Evolutionary conservation across 2,888 invertebrate species (phyloP).

Genomic region (Axea sp.): DNA sequence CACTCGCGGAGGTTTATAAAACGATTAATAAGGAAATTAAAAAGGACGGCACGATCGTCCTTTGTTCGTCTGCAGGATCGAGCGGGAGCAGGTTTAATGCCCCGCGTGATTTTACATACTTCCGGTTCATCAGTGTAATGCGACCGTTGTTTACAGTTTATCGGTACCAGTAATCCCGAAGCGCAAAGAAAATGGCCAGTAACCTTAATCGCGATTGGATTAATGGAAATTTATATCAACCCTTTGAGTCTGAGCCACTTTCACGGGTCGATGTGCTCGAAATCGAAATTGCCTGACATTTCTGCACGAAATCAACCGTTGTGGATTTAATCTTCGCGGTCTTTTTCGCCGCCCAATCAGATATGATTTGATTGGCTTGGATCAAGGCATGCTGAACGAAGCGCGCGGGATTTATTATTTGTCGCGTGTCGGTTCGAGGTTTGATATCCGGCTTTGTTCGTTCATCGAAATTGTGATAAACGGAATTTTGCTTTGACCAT

Average conservation of each 20-base stretch:
- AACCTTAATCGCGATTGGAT: conserved; percentile 14
- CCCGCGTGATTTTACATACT: conserved; percentile 24
- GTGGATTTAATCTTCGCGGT: conserved; percentile 26
- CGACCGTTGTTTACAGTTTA: conserved; percentile 12
- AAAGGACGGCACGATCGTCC: too few species aligned
- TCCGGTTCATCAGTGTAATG: conserved; percentile 13
- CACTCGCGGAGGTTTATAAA: too few species aligned
- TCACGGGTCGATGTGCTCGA: conserved; percentile 11
- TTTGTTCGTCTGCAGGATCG: too few species aligned
- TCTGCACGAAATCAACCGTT: conserved; percentile 27
- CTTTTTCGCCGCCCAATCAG: conserved; percentile 16
- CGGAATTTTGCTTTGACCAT: too few species aligned
- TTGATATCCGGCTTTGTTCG: too few species aligned
- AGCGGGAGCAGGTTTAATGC: too few species aligned
- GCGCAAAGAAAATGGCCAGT: conserved; percentile 9
- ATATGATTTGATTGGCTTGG: conserved; percentile 22
- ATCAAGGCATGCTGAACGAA: conserved; percentile 6
- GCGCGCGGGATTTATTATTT: neutral
- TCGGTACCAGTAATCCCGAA: conserved; percentile 12
- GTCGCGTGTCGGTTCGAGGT: neutral
- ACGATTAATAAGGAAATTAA: too few species aligned
- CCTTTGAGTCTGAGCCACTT: conserved; percentile 17
- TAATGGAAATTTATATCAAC: conserved; percentile 30
- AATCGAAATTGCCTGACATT: conserved; percentile 27
- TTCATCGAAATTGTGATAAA: too few species aligned